These are phyloP conservation scores for Mya arenaria DNA, from an alignment of 1,140 invertebrate species.

Conservation along the genomic window DNA sequence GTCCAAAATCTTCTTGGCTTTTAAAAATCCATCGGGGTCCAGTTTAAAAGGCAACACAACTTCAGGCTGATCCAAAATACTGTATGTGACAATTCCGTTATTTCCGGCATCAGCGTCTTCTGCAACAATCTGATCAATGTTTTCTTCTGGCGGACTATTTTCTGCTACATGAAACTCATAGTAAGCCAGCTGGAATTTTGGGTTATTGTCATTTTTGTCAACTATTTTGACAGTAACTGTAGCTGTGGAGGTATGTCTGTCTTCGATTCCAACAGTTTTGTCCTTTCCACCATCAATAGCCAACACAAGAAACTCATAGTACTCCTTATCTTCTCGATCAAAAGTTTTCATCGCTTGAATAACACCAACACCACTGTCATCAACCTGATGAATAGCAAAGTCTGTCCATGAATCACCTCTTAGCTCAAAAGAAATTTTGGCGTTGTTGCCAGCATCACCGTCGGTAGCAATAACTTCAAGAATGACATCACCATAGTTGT, in stretches of 20 bases:
- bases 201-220: slow-evolving; percentile 97
- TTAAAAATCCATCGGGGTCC: slow-evolving; percentile 55
- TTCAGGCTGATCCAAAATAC: slow-evolving; percentile 44
- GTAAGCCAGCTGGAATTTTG: slow-evolving; percentile 87
- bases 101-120: slow-evolving; percentile 93
- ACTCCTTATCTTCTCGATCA: slow-evolving; percentile 93
- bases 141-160: slow-evolving; percentile 85
- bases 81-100: slow-evolving; percentile 65
- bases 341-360: slow-evolving; percentile 91
- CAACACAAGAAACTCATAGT: slow-evolving; percentile 94
- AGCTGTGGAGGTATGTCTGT: slow-evolving; percentile 90
- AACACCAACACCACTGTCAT: slow-evolving; percentile 89
- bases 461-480: slow-evolving; percentile 95
- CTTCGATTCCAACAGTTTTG: too few species aligned
- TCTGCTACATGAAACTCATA: slow-evolving; percentile 68
- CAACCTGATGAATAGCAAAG: slow-evolving; percentile 86
- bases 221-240: slow-evolving; percentile 93
- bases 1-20: slow-evolving; percentile 52
- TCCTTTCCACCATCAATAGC: slow-evolving; percentile 91
- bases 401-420: slow-evolving; percentile 84
- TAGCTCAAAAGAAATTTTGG: slow-evolving; percentile 94
- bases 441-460: slow-evolving; percentile 96
- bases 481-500: slow-evolving; percentile 92
- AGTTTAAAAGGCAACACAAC: slow-evolving; percentile 54
- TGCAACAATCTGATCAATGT: slow-evolving; percentile 91